Evolutionary conservation across 2,888 invertebrate species (phyloP), one percentile per base, ranked within the genome.

Genomic region (Onthophagus sagittarius): DNA sequence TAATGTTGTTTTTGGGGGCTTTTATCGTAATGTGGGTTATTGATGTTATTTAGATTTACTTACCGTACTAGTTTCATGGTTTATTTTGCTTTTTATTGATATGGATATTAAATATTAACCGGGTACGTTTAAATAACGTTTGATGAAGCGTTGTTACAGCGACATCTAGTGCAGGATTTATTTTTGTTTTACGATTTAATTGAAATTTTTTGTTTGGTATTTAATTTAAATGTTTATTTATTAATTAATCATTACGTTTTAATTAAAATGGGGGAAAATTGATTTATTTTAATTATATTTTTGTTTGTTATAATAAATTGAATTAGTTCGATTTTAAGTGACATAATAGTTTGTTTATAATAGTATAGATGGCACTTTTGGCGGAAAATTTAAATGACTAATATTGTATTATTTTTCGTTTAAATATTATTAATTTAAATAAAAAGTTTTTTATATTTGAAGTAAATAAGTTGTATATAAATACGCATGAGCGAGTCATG

Each of bases 21-120:
- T 23, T 23, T 23, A 67, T 65, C 63, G 13, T 39, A 1, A 33
- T 70, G n/a, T 6, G 14, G 70, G 70, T 14, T 32, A 71, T 53
- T 53, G 7, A 9, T 11, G 71, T 71, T 32, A n/a, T 39, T 71
- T 71, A 71, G 6, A 13, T 15, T 9, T 65, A 70, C 74, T 75
- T 77, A 81, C 81, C 81, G 77, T 33, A 81, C 81, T 76, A 81
- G 74, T 77, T 81, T 81, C 81, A 81, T 81, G 75, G 15, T 76
- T 80, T 70, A 15, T 13, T 2, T 72, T 67, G 31, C 62, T 64
- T 3, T 2, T 1, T 15, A 71, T 7, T 15, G 53, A 23, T 13
- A 67, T 23, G 31, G 15, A 53, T 53, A 71, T 11, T 71, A 71
- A 13, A 62, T 13, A 73, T 65, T 69, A 63, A 62, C 71, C 62